Conservation (phyloP, 2,113 vertebrate species). For the Dromiciops gliroides region DNA sequence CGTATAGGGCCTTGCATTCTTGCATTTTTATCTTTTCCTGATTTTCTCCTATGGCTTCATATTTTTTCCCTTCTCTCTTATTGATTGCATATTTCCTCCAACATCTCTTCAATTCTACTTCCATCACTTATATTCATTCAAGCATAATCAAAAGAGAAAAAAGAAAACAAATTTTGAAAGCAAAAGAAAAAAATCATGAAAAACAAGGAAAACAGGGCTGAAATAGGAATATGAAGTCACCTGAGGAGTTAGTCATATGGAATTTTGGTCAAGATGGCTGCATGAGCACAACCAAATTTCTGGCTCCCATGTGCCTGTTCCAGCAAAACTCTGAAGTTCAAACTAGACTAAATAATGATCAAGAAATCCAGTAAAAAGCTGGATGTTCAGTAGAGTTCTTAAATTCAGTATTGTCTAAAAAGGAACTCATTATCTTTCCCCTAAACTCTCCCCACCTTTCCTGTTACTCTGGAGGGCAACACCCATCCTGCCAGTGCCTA, state of each 20-base stretch:
- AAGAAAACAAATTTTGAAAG: not conserved
- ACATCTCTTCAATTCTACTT: not conserved
- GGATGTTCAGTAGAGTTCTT: not conserved
- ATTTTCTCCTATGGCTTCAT: not conserved
- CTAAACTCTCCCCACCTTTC: not conserved
- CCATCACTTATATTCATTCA: not conserved
- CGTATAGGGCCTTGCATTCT: not conserved
- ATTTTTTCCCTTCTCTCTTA: not conserved
- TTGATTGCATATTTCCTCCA: not conserved
- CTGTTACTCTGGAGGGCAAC: not conserved
- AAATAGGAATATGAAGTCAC: not conserved
- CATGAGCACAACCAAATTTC: not conserved
- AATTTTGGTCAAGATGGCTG: not conserved
- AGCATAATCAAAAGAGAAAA: not conserved
- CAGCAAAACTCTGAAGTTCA: not conserved
- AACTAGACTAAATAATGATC: not conserved
- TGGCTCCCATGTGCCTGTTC: not conserved
- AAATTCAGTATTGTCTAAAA: not conserved
- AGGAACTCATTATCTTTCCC: not conserved
- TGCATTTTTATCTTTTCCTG: not conserved
- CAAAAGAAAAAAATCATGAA: not conserved
- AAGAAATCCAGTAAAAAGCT: not conserved
- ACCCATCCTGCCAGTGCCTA: not conserved
- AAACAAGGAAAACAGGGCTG: not conserved
- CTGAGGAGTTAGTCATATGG: not conserved